Evolutionary conservation across 2,113 vertebrate genomes (phyloP), one percentile per base, ranked within the genome.

Genomic region (Emydocephalus ijimae): DNA sequence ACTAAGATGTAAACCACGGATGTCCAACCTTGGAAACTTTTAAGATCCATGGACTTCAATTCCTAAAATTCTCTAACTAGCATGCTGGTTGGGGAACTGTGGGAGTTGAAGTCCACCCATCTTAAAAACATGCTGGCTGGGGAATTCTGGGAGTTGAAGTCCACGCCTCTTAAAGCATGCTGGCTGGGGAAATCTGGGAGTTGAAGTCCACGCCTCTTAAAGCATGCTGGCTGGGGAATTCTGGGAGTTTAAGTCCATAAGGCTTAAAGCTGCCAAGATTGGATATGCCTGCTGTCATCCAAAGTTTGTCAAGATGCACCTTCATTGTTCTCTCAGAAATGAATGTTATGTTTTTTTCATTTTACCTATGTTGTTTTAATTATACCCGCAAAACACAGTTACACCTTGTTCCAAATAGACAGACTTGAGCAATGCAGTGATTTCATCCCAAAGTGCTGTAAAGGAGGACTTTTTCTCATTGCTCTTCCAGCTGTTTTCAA

Each of bases 401-500:
- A 57, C 1, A 12, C 21, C 1, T 93, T 91, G 90, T 94, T 64
- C 90, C 48, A 81, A 61, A 91, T 90, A 6, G 89, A 61, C 87
- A 90, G 54, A 0, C 0, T 29, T 93, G 15, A 14, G 18, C 39
- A 2, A 85, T 0, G 0, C 52, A 29, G 11, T 89, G 89, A 1
- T 56, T 23, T 87, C 1, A 89, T 10, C 90, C 5, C 21, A 23
- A 4, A 0, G 15, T 54, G 50, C 6, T 88, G 12, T 54, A 54
- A 88, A 88, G 7, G 26, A 87, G 50, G 48, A n/a, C n/a, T 54
- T 88, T 88, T 14, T 54, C 3, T 34, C 29, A n/a, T 34, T 54
- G 10, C 7, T 88, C 1, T 15, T 10, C 90, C 94, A 92, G 92
- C 52, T 86, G 90, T 93, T 96, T 93, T n/a, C n/a, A 93, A 95